phyloP scores from a whole-genome alignment of 2,797 vertebrate species.

The Sebastiscus albofasciatus region DNA sequence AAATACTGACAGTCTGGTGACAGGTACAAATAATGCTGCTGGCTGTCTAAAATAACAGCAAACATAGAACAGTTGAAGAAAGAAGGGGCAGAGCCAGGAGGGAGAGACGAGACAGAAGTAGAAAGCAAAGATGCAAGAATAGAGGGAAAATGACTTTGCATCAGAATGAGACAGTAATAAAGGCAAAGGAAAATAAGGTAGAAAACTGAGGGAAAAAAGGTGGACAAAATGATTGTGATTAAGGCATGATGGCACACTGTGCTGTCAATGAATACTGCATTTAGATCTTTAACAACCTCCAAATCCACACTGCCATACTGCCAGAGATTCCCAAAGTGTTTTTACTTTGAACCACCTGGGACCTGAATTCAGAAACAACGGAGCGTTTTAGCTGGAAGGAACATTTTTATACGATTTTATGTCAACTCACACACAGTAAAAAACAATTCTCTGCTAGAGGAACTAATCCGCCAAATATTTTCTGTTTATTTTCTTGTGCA shows the following conservation, averaged over 20 bases:
- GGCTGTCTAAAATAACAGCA: constrained; percentile 53
- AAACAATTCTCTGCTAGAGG: background rate
- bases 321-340: background rate
- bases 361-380: background rate
- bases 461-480: constrained; percentile 1
- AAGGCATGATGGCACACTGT: background rate
- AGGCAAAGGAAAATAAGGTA: background rate
- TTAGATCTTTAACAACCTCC: background rate
- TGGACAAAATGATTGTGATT: background rate
- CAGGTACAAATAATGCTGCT: constrained; percentile 34
- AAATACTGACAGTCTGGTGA: constrained; percentile 41
- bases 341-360: constrained; percentile 10
- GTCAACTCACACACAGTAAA: background rate
- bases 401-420: background rate
- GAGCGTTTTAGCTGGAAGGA: constrained; percentile 2
- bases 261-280: constrained; percentile 1
- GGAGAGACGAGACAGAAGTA: constrained; percentile 13
- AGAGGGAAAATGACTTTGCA: constrained; percentile 8
- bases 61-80: constrained; percentile 15
- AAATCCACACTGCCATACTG: constrained; percentile 11
- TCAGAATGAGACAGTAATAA: constrained; percentile 6
- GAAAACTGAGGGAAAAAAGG: background rate
- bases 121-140: constrained; percentile 18
- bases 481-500: background rate
- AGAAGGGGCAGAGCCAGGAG: constrained; percentile 11